Base-by-base conservation (phyloP, 2,113 vertebrate species). In the Pardalotus punctatus region DNA sequence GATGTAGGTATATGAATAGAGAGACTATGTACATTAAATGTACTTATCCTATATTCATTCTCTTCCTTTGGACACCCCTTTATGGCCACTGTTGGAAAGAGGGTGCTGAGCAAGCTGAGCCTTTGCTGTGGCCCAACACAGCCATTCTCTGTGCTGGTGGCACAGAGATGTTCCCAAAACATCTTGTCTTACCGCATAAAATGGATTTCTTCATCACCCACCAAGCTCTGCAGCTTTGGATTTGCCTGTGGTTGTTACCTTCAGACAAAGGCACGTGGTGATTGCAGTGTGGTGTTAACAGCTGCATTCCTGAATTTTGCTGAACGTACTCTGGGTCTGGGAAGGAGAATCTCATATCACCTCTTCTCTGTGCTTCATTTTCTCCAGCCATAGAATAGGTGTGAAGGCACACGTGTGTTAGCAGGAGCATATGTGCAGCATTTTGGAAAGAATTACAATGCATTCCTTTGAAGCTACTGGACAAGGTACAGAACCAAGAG, bases 31-130 rank as follows among this genome's bases (percentile, higher is more conserved):
- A 76, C 94, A 83, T 96, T 96, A 88, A 33, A 50, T 95, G 86
- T 88, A 73, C 86, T 69, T 80, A 65, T 1, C 58, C 93, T 96
- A 91, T 95, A 95, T 96, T 92, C 95, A 36, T 91, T 94, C 91
- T 80, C 71, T 90, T 95, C 58, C 66, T 92, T 83, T 96, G 89
- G 54, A 83, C 62, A 83, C 56, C 91, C 91, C 77, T 94, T 86
- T 95, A 94, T 94, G 93, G 88, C 40, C 86, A 47, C 45, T 1
- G 2, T 20, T 93, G 58, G 82, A 48, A 82, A 53, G 82, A 48
- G 88, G 91, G 86, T 94, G 89, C 67, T 83, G 51, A 16, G 8
- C 53, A 53, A 82, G 79, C 74, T 8, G 70, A 88, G 76, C 88
- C 79, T 96, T 95, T 96, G 88, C 85, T 90, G 45, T 92, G 76